Conservation (phyloP, 2,888 invertebrate species). For the Aromia moschata region DNA sequence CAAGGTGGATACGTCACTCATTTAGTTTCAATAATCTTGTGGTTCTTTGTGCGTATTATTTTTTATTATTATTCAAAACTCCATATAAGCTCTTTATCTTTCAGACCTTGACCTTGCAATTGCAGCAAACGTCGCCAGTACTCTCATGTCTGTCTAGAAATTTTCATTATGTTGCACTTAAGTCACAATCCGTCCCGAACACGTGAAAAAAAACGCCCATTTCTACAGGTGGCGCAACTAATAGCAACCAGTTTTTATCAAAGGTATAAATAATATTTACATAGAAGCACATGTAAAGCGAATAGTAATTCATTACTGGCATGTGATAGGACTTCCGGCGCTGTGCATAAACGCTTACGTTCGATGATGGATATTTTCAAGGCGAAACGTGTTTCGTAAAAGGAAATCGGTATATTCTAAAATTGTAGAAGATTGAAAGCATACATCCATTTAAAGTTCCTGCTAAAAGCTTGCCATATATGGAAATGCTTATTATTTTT, state of each 20-base stretch:
- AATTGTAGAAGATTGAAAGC: slow-evolving; percentile 8
- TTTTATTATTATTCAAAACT: too few relatives aligned
- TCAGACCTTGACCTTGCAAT: too few relatives aligned
- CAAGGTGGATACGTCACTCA: too few relatives aligned
- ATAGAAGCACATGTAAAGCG: slow-evolving; percentile 20
- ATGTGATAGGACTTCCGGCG: slow-evolving; percentile 4
- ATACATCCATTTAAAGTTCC: slow-evolving; percentile 1
- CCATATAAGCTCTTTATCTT: too few relatives aligned
- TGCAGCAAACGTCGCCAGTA: too few relatives aligned
- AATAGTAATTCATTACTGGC: slow-evolving; percentile 13
- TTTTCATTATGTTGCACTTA: not conserved
- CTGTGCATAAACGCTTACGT: not conserved
- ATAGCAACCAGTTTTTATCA: not conserved
- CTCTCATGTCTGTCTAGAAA: not conserved
- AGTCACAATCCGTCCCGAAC: not conserved
- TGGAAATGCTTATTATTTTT: slow-evolving; percentile 6
- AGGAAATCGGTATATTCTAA: not conserved
- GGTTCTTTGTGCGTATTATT: too few relatives aligned
- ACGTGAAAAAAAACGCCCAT: slow-evolving; percentile 11
- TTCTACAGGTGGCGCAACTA: slow-evolving; percentile 1
- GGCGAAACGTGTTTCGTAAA: slow-evolving; percentile 8
- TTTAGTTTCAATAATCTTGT: too few relatives aligned
- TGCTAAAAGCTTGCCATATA: slow-evolving; percentile 13
- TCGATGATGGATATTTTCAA: not conserved
- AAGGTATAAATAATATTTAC: slow-evolving; percentile 6